These are phyloP conservation scores for Paradoxurus hermaphroditus DNA, from an alignment of 2,113 vertebrate genomes.

Conservation along the genomic window DNA sequence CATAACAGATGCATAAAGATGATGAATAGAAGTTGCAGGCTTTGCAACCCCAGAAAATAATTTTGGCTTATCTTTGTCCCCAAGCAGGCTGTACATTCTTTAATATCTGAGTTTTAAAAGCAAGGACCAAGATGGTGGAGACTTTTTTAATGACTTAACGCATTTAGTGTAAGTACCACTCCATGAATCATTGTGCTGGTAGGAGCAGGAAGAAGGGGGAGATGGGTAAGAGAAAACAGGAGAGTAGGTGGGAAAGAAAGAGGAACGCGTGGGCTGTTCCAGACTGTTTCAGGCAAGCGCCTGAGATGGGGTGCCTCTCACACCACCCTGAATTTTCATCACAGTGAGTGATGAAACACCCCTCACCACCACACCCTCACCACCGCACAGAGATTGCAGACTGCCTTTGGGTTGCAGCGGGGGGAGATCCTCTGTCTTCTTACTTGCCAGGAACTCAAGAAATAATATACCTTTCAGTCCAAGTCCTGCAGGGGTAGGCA, in stretches of 20 bases:
- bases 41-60: conserved; percentile 3
- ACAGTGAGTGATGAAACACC: not conserved
- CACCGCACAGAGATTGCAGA: not conserved
- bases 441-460: not conserved
- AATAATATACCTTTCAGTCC: not conserved
- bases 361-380: not conserved
- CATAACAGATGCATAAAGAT: not conserved
- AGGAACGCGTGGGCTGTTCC: not conserved
- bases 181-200: conserved; percentile 13
- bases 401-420: accelerated
- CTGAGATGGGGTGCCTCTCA: not conserved
- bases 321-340: not conserved
- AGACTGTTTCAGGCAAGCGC: not conserved
- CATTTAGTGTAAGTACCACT: not conserved
- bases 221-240: not conserved
- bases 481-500: not conserved
- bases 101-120: conserved; percentile 9
- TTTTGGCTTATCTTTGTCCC: conserved; percentile 5
- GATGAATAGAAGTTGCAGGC: not conserved
- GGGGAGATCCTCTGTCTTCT: not conserved
- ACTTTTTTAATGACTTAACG: conserved; percentile 1
- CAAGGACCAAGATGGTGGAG: not conserved
- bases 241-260: conserved; percentile 1
- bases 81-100: not conserved
- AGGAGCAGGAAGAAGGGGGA: conserved; percentile 41